phyloP scores from a whole-genome alignment of 2,888 invertebrate species.

The Eupithecia pulchellata region DNA sequence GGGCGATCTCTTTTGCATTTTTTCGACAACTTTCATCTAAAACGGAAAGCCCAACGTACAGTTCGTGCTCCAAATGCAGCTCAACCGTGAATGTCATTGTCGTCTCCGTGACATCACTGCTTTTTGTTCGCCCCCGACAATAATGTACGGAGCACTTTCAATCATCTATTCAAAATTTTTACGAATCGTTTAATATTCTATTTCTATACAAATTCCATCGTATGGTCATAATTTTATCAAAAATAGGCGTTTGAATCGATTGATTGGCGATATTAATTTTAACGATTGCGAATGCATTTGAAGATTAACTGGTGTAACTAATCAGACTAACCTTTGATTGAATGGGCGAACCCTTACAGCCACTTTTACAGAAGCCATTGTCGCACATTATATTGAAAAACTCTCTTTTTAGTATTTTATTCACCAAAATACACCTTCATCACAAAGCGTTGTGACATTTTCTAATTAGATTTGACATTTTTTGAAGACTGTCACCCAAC shows the following conservation, averaged over 20 bases:
- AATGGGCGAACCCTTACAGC: constrained; percentile 96
- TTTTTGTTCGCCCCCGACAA: constrained; percentile 76
- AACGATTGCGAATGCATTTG: constrained; percentile 50
- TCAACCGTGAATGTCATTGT: constrained; percentile 85
- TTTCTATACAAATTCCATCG: constrained; percentile 19
- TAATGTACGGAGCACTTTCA: constrained; percentile 5
- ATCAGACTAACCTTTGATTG: constrained; percentile 90
- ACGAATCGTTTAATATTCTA: constrained; percentile 8
- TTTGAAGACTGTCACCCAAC: background rate
- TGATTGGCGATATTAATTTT: constrained; percentile 51
- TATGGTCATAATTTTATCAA: constrained; percentile 35
- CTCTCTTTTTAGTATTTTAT: constrained; percentile 63
- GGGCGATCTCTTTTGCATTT: constrained; percentile 64
- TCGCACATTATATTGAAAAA: constrained; percentile 82
- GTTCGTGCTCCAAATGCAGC: constrained; percentile 81
- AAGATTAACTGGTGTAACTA: constrained; percentile 1
- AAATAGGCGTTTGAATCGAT: constrained; percentile 53
- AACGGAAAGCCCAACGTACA: constrained; percentile 71
- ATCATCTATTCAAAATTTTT: background rate
- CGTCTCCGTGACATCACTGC: constrained; percentile 80
- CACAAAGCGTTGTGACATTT: constrained; percentile 71
- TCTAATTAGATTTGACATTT: constrained; percentile 45
- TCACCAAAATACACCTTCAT: constrained; percentile 65
- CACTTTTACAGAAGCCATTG: constrained; percentile 96
- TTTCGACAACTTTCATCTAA: constrained; percentile 79